These are phyloP conservation scores for Amphiduros pacificus DNA, from an alignment of 2,888 invertebrate genomes.

Conservation along the genomic window DNA sequence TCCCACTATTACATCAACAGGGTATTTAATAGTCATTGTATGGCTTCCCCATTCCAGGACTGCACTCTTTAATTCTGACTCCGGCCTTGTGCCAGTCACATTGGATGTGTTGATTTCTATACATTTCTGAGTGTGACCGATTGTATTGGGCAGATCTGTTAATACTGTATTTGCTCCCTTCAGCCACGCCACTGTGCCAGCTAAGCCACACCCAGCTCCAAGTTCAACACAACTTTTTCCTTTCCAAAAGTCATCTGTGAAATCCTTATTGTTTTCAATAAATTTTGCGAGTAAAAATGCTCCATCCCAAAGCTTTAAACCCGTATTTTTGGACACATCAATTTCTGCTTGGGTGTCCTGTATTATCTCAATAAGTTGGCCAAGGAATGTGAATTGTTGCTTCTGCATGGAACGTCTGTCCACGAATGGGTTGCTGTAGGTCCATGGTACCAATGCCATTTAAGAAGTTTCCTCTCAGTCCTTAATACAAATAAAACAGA, in stretches of 20 bases:
- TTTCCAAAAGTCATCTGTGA: conserved; percentile 16
- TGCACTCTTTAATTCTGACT: neutral
- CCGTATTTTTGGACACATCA: conserved; percentile 25
- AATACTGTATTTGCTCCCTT: conserved; percentile 25
- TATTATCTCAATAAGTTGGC: conserved; percentile 18
- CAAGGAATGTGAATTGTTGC: conserved; percentile 23
- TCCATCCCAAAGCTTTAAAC: conserved; percentile 33
- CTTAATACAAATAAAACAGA: too few species aligned
- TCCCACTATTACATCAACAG: conserved; percentile 26
- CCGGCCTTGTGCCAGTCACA: too few species aligned
- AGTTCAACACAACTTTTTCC: conserved; percentile 29
- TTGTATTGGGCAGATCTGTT: conserved; percentile 26
- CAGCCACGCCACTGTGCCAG: conserved; percentile 28
- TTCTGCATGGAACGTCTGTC: neutral
- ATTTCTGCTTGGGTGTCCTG: conserved; percentile 26
- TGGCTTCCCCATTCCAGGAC: conserved; percentile 16
- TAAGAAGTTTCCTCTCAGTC: too few species aligned
- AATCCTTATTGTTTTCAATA: conserved; percentile 20
- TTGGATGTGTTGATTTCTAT: conserved; percentile 19
- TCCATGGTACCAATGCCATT: conserved; percentile 33
- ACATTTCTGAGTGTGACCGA: conserved; percentile 21
- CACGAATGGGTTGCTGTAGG: conserved; percentile 30
- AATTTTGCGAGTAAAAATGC: conserved; percentile 29
- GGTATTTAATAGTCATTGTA: neutral
- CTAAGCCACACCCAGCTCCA: conserved; percentile 34